phyloP scores from a whole-genome alignment of 2,797 vertebrate genomes.

The Pipistrellus pygmaeus region DNA sequence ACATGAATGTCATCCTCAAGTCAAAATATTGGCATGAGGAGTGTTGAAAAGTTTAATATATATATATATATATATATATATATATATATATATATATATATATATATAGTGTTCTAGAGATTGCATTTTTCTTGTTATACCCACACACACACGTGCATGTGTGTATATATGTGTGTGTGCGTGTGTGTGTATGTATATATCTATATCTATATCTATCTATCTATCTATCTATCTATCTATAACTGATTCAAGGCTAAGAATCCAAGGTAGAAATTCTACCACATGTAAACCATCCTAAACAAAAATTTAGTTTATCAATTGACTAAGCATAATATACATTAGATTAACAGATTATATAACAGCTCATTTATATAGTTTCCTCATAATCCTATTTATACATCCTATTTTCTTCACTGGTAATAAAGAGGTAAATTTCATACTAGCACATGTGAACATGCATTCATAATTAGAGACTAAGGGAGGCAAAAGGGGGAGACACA shows the following conservation, averaged over 20 bases:
- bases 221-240: too few relatives aligned
- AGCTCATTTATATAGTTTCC: conserved; percentile 17
- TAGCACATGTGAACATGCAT: not conserved
- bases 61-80: too few relatives aligned
- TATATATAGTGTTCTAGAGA: too few relatives aligned
- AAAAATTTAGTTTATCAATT: conserved; percentile 23
- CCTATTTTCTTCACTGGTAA: conserved; percentile 22
- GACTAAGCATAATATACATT: not conserved
- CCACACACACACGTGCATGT: not conserved
- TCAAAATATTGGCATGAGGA: not conserved
- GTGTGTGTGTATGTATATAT: not conserved
- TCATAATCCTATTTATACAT: not conserved
- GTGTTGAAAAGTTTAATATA: not conserved
- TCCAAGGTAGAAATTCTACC: not conserved
- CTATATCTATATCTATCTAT: too few relatives aligned
- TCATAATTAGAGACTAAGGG: not conserved
- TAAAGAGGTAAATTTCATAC: not conserved
- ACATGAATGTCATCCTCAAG: conserved; percentile 9
- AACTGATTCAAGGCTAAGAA: conserved; percentile 10
- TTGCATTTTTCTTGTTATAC: conserved; percentile 12
- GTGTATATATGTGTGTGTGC: fast-evolving
- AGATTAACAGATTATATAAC: not conserved
- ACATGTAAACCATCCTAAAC: not conserved
- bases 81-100: too few relatives aligned
- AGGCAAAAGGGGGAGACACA: not conserved